Evolutionary conservation across 2,113 vertebrate species (phyloP), one percentile per base, ranked within the genome.

Genomic region (Chloebia gouldiae): DNA sequence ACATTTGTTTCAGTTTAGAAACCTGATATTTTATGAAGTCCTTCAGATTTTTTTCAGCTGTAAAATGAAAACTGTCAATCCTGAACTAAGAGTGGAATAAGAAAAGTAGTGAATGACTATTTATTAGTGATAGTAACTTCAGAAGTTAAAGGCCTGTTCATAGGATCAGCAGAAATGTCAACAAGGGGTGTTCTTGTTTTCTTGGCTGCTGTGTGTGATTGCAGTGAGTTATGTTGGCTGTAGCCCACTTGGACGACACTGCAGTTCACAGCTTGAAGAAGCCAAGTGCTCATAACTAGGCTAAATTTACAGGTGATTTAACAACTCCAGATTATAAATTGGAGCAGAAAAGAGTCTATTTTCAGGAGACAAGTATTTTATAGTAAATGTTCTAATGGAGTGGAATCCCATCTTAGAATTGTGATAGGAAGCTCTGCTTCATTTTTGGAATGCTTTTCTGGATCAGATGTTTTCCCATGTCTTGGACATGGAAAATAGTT

Each of bases 231-330:
- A n/a, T 66, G 86, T 76, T 96, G 94, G 93, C 95, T 77, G 6
- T 73, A 60, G 54, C 90, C 44, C 68, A 75, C 88, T 95, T 96
- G 95, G 93, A 95, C 94, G 71, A 64, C 68, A 63, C 78, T 82
- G 90, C 63, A 86, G 18, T 91, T 96, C 93, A 88, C 93, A 95
- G 93, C 93, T 94, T 95, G 90, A 88, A 70, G 61, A 88, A 94
- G 82, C 65, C 88, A 92, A 94, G 71, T 82, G 72, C 71, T 91
- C 60, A 23, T 53, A 90, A 94, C 93, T 33, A 94, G 47, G 50
- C 77, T 73, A 39, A 59, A 93, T 93, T 90, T 94, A 49, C 69
- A 96, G 93, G 95, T 95, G 88, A 83, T 92, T 95, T 76, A 90
- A 40, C 87, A 86, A 24, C 64, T 85, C 69, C 40, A 63, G 35